These are phyloP conservation scores for Setophaga kirtlandii DNA, from an alignment of 2,113 vertebrate genomes.

Conservation along the genomic window DNA sequence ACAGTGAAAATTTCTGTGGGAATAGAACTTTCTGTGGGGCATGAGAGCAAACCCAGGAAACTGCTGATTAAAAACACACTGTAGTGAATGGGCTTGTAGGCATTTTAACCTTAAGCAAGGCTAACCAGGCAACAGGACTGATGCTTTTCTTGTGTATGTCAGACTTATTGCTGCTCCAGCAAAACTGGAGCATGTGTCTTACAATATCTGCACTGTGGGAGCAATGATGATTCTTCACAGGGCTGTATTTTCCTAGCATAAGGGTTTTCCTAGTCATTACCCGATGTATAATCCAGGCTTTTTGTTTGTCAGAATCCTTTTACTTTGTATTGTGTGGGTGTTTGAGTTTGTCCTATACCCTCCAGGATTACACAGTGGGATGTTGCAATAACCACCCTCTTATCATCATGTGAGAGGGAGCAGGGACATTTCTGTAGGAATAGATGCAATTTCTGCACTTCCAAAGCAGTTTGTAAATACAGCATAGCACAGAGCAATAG, in stretches of 20 bases:
- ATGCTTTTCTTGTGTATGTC: not conserved
- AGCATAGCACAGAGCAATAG: not conserved
- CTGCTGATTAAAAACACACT: not conserved
- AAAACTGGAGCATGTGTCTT: slow-evolving; percentile 4
- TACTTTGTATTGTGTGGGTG: not conserved
- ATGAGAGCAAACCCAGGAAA: not conserved
- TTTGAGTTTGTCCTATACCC: slow-evolving; percentile 1
- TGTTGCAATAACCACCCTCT: not conserved
- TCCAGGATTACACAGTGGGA: not conserved
- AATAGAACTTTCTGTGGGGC: not conserved
- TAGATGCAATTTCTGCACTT: not conserved
- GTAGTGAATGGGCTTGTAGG: not conserved
- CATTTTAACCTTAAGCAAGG: not conserved
- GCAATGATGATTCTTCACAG: not conserved
- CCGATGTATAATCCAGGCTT: not conserved
- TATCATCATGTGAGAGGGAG: not conserved
- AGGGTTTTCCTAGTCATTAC: slow-evolving; percentile 33
- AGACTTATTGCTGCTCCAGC: slow-evolving; percentile 2
- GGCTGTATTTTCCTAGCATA: slow-evolving; percentile 12
- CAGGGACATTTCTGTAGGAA: not conserved
- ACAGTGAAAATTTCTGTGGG: not conserved
- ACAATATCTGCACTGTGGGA: not conserved
- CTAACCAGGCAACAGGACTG: not conserved
- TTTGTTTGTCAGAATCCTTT: not conserved
- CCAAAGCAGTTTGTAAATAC: not conserved